Base-by-base conservation (phyloP, 2,113 vertebrate genomes). In the Pampusana beccarii region DNA sequence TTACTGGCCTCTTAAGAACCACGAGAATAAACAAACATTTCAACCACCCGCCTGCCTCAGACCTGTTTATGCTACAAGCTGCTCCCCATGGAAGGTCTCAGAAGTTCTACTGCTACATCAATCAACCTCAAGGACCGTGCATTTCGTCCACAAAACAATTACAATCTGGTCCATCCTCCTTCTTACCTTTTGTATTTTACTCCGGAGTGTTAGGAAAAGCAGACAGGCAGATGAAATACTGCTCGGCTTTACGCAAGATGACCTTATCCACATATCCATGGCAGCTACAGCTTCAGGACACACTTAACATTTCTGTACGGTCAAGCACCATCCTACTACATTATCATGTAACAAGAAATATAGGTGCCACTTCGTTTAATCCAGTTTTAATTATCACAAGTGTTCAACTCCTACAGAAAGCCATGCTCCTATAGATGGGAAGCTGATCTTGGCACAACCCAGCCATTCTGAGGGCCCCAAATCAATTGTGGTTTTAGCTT, bases 11-110 rank as follows among this genome's bases (percentile, higher is more conserved):
- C 87, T 72, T 79, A 88, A 88, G 67, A 82, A 29, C 31, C 71
- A 80, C 58, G 88, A 91, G 72, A 93, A 90, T n/a, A 93, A 95
- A 90, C 78, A 96, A 78, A 89, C 57, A 88, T 58, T 85, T 93
- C 92, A 88, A 44, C 80, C 88, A 88, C 51, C 79, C 46, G 82
- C 79, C 62, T 61, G 40, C 36, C 79, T 92, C 79, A 60, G n/a
- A 90, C 72, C 58, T 88, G 44, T 65, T 95, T 65, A 73, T 69
- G 54, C 79, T 94, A 93, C 56, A 69, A 86, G 66, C 66, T 72
- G 54, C 40, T 93, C 74, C 81, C 86, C 58, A 60, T 20, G 38
- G 78, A 92, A 86, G 25, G 73, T 61, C 54, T 92, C 71, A 50
- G 62, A 85, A 92, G 88, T 77, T 87, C 92, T 71, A 66, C 20